Base-by-base conservation (phyloP, 2,797 vertebrate genomes). In the Merluccius polli region DNA sequence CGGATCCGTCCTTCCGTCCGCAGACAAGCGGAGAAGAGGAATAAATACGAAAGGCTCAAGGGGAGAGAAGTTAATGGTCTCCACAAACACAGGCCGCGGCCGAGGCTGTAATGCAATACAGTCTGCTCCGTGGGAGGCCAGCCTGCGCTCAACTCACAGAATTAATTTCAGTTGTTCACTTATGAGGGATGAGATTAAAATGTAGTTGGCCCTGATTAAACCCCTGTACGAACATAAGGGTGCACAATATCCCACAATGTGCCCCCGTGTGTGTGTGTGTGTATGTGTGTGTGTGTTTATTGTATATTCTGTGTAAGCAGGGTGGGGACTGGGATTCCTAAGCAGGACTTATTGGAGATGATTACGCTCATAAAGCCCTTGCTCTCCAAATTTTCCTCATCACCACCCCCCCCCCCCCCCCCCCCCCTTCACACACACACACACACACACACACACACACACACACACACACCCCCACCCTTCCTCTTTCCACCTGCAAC, bases 331-430 rank as follows among this genome's bases (percentile, higher is more conserved):
- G 75, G 83, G 87, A 90, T 89, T 90, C 90, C 87, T 82, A 80
- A 90, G 83, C 81, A 90, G 82, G 82, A 85, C 88, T 93, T 92
- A 93, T 89, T 93, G 89, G 88, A 93, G 90, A 93, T 90, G 89
- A 92, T 93, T 90, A 84, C 89, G 80, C 91, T 92, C 91, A 91
- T 94, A 93, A 94, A 94, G 89, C 87, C 88, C 86, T 88, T 89
- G 87, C 88, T 88, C 89, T 90, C 87, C 87, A 91, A 93, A 93
- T 92, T 92, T 79, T 88, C 82, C 83, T 78, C 81, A 24, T 35
- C 70, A 41, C 76, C 32, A 36, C 70, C 71, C 83, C 73, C 72
- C 74, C 44, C 77, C 75, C 13, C 21, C 12, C 74, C 10, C 75
- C 35, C 31, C n/a, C 18, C 11, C 74, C 30, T 11, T 6, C 59